A percentile compares a stretch with the other conserved stretches of the same genome.
phyloP scores from a whole-genome alignment of 2,797 vertebrate genomes.

The Anabacerthia variegaticeps region DNA sequence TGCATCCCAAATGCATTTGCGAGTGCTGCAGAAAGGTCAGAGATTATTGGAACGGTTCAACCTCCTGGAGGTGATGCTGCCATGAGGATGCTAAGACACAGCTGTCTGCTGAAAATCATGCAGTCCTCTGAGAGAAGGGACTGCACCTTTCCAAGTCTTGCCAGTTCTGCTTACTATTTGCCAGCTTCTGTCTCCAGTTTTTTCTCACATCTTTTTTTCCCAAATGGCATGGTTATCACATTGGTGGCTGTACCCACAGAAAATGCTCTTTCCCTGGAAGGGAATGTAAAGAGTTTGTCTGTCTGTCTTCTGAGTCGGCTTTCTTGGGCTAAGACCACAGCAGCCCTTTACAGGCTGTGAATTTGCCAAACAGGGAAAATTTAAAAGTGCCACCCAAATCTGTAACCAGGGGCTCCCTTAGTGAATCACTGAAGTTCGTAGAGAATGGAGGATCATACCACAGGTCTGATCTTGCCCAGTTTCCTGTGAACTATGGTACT shows the following conservation, averaged over 20 bases:
- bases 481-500: background rate
- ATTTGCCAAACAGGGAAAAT: background rate
- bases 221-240: rapidly evolving
- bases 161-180: background rate
- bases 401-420: background rate
- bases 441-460: background rate
- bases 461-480: background rate
- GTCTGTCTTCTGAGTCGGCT: rapidly evolving
- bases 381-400: background rate
- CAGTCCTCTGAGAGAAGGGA: background rate
- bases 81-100: background rate
- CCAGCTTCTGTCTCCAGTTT: background rate
- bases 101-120: background rate
- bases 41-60: background rate
- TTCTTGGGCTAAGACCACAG: background rate
- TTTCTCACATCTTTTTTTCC: background rate
- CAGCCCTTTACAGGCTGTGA: background rate
- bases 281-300: background rate
- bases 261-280: background rate
- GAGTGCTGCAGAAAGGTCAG: background rate
- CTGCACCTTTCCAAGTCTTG: background rate
- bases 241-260: background rate
- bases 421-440: background rate
- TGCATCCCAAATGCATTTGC: background rate
- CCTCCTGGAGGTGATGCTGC: background rate